Conservation (phyloP, 2,113 vertebrate genomes). For the Corapipo altera region DNA sequence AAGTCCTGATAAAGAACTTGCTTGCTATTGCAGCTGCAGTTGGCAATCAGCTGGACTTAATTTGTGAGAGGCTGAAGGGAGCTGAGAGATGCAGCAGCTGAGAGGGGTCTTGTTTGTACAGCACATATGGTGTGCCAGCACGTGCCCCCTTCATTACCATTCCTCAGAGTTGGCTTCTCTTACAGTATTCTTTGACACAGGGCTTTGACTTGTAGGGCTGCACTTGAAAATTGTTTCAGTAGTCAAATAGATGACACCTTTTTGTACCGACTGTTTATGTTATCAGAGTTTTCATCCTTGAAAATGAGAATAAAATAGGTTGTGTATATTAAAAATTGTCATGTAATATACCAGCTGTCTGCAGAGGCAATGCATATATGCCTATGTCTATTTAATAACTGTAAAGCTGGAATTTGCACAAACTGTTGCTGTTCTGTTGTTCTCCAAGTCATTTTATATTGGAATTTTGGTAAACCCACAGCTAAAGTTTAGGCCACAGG, state of each 20-base stretch:
- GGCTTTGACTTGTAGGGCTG: not conserved
- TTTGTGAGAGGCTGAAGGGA: not conserved
- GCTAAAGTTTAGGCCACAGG: not conserved
- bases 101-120: not conserved
- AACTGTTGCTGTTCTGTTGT: not conserved
- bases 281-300: not conserved
- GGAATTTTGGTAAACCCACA: not conserved
- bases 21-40: not conserved
- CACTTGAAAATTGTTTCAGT: not conserved
- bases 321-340: not conserved
- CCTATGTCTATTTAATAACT: not conserved
- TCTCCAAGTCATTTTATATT: not conserved
- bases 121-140: not conserved
- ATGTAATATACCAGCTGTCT: not conserved
- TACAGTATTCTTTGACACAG: not conserved
- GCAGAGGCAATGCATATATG: not conserved
- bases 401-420: not conserved
- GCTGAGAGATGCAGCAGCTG: not conserved
- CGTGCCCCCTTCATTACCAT: not conserved
- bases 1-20: not conserved
- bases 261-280: not conserved
- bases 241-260: not conserved
- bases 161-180: not conserved
- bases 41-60: not conserved
- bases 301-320: not conserved